phyloP scores from a whole-genome alignment of 2,888 invertebrate species.

The Masnerella sp. region DNA sequence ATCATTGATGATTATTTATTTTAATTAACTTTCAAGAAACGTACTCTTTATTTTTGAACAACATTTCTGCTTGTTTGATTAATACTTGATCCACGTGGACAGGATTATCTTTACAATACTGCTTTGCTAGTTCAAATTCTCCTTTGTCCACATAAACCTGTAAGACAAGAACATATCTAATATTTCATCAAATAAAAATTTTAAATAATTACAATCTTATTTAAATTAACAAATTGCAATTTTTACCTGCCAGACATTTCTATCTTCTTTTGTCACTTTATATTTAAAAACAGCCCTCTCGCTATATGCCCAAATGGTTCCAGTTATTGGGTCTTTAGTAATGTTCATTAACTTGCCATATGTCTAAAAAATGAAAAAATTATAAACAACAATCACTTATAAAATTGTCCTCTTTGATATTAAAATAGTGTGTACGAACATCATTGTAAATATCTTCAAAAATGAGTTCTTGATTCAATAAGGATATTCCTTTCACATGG shows the following conservation, averaged over 20 bases:
- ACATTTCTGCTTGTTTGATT: conserved; percentile 91
- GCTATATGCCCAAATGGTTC: conserved; percentile 91
- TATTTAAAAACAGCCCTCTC: conserved; percentile 91
- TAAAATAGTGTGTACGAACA: conserved; percentile 63
- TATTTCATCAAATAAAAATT: no score
- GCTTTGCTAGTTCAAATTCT: conserved; percentile 91
- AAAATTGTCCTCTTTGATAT: no score
- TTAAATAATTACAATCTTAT: background rate
- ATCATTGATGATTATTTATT: no score
- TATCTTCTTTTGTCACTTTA: conserved; percentile 89
- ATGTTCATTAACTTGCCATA: conserved; percentile 89
- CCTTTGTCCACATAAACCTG: conserved; percentile 89
- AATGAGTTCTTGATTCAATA: conserved; percentile 90
- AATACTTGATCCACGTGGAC: conserved; percentile 90
- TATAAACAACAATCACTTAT: no score
- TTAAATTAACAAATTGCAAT: background rate
- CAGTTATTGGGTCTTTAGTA: conserved; percentile 87
- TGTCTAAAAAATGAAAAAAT: conserved; percentile 73
- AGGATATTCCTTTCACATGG: conserved; percentile 89
- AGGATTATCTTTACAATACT: conserved; percentile 89
- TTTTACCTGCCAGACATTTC: conserved; percentile 87
- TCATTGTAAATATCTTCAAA: conserved; percentile 92
- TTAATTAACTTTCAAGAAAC: background rate
- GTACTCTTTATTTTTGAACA: conserved; percentile 86
- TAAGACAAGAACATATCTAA: conserved; percentile 13